Percentiles rank a stretch among this genome's conserved stretches.
phyloP scores from a whole-genome alignment of 2,888 invertebrate species.

The Perizoma affinitatum region DNA sequence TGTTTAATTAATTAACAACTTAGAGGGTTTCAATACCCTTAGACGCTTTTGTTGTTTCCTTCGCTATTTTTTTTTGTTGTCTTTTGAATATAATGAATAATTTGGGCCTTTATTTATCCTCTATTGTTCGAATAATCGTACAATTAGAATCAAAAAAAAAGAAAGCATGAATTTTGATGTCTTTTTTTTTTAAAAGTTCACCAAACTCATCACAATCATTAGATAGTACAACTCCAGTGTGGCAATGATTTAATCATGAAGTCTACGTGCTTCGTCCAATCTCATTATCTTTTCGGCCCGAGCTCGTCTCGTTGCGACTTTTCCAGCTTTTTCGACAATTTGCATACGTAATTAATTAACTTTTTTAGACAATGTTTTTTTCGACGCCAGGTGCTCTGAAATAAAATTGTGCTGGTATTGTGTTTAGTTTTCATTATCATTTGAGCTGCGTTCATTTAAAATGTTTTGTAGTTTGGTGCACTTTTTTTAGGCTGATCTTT shows the following conservation, averaged over 20 bases:
- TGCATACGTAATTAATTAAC: constrained; percentile 82
- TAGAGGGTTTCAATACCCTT: constrained; percentile 49
- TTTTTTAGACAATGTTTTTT: constrained; percentile 61
- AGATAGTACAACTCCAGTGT: constrained; percentile 11
- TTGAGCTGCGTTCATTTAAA: constrained; percentile 29
- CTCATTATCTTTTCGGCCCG: constrained; percentile 72
- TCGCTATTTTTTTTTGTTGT: constrained; percentile 15
- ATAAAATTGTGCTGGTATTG: constrained; percentile 49
- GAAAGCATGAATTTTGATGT: no score
- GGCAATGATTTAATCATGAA: constrained; percentile 40
- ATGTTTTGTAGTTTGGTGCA: no score
- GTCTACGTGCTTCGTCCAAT: constrained; percentile 68
- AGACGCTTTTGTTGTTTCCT: constrained; percentile 58
- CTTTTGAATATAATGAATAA: constrained; percentile 3
- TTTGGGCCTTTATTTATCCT: no score
- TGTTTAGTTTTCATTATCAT: constrained; percentile 46
- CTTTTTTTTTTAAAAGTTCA: no score
- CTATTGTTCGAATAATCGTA: no score
- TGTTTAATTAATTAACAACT: constrained; percentile 77
- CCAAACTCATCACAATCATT: constrained; percentile 15
- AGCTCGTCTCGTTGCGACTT: constrained; percentile 63
- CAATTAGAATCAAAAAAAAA: no score
- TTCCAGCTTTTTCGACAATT: constrained; percentile 77
- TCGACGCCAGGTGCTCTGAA: constrained; percentile 56
- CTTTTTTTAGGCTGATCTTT: no score